Conservation (phyloP, 2,888 invertebrate species). For the Boloria euphrosyne region DNA sequence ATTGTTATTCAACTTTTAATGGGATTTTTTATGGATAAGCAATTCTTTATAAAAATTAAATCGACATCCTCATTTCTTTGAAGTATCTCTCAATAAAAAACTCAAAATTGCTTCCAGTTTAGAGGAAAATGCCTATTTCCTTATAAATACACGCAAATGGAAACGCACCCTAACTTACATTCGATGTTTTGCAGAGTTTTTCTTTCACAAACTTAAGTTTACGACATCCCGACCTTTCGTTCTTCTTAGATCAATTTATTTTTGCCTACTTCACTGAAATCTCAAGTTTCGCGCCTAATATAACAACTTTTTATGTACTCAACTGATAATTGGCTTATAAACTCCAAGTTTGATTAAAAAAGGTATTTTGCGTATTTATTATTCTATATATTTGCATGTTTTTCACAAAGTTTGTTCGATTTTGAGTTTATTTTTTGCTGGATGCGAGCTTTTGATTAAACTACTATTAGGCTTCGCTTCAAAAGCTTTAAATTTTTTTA, state of each 20-base stretch:
- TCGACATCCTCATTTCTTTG: too few relatives aligned
- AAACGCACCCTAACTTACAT: conserved; percentile 41
- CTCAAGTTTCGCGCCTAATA: conserved; percentile 33
- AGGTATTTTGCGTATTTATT: conserved; percentile 1
- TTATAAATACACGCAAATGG: conserved; percentile 27
- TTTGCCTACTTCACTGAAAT: conserved; percentile 32
- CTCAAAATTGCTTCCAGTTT: background rate
- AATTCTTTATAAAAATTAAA: too few relatives aligned
- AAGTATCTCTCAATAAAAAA: too few relatives aligned
- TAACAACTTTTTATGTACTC: conserved; percentile 23
- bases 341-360: conserved; percentile 27
- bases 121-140: background rate
- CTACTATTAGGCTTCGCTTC: too few relatives aligned
- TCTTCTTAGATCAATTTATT: conserved; percentile 40
- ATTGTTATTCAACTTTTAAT: too few relatives aligned
- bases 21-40: too few relatives aligned
- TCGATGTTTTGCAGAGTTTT: conserved; percentile 45
- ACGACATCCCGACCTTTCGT: conserved; percentile 40
- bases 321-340: conserved; percentile 28
- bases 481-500: too few relatives aligned
- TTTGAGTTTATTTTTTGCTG: too few relatives aligned
- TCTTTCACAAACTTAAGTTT: conserved; percentile 41
- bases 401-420: too few relatives aligned
- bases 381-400: too few relatives aligned
- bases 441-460: too few relatives aligned